Evolutionary conservation across 2,888 invertebrate genomes (phyloP).

Genomic region (Thymelicus sylvestris): DNA sequence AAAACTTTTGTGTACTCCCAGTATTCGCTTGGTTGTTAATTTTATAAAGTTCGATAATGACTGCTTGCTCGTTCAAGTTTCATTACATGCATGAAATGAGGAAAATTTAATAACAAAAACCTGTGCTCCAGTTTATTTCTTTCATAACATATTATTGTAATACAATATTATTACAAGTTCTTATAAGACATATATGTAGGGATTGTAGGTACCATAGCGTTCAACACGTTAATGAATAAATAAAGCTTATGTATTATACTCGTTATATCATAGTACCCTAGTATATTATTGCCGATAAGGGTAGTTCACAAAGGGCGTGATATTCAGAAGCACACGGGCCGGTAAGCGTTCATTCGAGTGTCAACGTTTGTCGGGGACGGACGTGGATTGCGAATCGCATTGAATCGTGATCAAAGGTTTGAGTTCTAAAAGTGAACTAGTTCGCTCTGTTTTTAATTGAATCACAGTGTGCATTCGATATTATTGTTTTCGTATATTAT

Average conservation of each 20-base stretch:
- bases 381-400: constrained; percentile 46
- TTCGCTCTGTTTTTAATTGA: neutral
- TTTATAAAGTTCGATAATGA: constrained; percentile 9
- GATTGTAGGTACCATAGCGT: too few species aligned
- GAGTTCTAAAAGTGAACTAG: constrained; percentile 24
- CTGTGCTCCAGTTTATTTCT: too few species aligned
- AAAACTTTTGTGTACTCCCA: constrained; percentile 29
- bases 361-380: constrained; percentile 47
- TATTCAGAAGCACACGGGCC: constrained; percentile 54
- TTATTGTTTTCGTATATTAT: neutral
- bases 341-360: constrained; percentile 55
- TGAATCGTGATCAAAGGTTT: constrained; percentile 42
- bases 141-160: too few species aligned
- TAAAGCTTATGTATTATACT: too few species aligned
- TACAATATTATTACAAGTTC: too few species aligned
- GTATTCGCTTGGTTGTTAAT: constrained; percentile 11
- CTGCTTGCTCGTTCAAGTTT: constrained; percentile 16
- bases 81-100: too few species aligned
- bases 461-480: neutral
- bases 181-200: too few species aligned
- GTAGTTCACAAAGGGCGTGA: constrained; percentile 59
- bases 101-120: too few species aligned
- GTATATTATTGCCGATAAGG: constrained; percentile 45
- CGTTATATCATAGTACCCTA: too few species aligned
- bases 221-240: too few species aligned